Conservation (phyloP, 2,888 invertebrate species). For the Lasius fuliginosus region DNA sequence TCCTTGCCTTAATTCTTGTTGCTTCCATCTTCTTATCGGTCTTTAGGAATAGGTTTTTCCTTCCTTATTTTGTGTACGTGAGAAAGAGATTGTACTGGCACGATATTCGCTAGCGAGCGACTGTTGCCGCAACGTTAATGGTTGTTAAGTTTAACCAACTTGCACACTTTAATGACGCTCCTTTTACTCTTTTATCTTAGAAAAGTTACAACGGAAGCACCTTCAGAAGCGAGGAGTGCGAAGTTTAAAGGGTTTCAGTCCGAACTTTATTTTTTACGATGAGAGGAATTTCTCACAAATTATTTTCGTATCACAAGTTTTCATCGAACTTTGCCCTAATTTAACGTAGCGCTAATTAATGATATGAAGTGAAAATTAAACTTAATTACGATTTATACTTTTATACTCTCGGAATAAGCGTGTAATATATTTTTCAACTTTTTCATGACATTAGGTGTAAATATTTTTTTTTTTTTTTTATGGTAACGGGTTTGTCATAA, state of each 20-base stretch:
- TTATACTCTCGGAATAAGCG: neutral
- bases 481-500: neutral
- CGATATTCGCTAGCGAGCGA: constrained; percentile 70
- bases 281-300: constrained; percentile 58
- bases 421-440: neutral
- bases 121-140: constrained; percentile 61
- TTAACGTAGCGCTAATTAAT: constrained; percentile 61
- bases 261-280: constrained; percentile 59
- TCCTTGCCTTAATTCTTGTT: constrained; percentile 25
- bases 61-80: neutral
- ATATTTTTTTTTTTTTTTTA: neutral
- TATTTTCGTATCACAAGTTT: constrained; percentile 67
- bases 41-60: constrained; percentile 18
- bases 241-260: constrained; percentile 39
- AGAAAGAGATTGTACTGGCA: constrained; percentile 66
- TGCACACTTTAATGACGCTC: constrained; percentile 65
- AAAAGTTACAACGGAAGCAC: constrained; percentile 64
- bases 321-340: constrained; percentile 63
- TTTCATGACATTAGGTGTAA: neutral
- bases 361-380: neutral
- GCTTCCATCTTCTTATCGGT: constrained; percentile 2
- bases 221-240: constrained; percentile 48
- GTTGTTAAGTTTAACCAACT: constrained; percentile 72
- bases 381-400: neutral
- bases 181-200: constrained; percentile 58